Evolutionary conservation across 2,888 invertebrate genomes (phyloP).

Genomic region (Clepsis dumicolana): DNA sequence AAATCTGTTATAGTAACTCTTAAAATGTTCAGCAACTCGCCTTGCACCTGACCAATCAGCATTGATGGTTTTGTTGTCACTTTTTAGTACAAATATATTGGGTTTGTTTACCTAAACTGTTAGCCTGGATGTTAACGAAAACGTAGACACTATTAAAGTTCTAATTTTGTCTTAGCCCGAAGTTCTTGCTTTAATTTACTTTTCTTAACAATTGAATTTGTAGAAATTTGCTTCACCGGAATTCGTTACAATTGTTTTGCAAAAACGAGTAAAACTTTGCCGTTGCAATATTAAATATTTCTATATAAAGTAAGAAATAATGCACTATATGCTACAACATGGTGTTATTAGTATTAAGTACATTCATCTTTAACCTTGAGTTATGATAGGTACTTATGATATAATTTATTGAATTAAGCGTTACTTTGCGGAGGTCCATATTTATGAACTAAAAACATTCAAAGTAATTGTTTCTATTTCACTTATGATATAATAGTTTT

Average conservation of each 20-base stretch:
- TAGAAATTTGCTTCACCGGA: background rate
- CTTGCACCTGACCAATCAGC: background rate
- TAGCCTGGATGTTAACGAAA: constrained; percentile 25
- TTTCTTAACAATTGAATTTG: background rate
- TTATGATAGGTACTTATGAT: too few species aligned
- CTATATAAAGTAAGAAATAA: background rate
- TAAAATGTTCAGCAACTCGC: too few species aligned
- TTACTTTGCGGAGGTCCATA: too few species aligned
- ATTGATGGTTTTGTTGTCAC: background rate
- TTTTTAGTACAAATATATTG: background rate
- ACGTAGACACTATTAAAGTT: constrained; percentile 17
- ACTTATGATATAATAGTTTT: too few species aligned
- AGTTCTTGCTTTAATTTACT: background rate
- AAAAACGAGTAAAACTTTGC: background rate
- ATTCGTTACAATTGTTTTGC: background rate
- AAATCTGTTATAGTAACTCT: too few species aligned
- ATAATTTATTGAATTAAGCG: too few species aligned
- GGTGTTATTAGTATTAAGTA: background rate
- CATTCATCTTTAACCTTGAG: background rate
- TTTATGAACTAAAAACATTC: too few species aligned
- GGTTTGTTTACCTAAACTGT: constrained; percentile 23
- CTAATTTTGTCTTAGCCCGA: background rate
- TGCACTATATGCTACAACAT: background rate
- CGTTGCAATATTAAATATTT: background rate
- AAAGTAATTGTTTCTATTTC: too few species aligned